phyloP scores from a whole-genome alignment of 2,113 vertebrate genomes.

The Lycaon pictus region DNA sequence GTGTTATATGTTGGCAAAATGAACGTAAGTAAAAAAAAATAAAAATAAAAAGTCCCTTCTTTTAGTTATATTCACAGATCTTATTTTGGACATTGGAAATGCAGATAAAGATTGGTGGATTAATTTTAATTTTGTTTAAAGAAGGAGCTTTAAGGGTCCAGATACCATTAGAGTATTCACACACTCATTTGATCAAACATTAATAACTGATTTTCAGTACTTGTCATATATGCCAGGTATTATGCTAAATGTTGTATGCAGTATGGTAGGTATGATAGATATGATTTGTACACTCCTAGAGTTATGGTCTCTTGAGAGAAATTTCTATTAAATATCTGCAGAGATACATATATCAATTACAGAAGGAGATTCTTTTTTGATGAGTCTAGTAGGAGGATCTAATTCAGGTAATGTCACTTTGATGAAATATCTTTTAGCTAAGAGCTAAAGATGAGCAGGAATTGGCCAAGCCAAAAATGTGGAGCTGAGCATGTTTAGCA shows the following conservation, averaged over 20 bases:
- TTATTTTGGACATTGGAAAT: not conserved
- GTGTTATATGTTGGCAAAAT: too few species aligned
- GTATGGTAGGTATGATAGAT: too few species aligned
- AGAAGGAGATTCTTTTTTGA: not conserved
- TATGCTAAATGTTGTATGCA: not conserved
- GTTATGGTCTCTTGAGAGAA: not conserved
- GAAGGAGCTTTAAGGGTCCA: not conserved
- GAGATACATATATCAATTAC: not conserved
- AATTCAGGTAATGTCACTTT: not conserved
- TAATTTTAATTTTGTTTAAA: constrained; percentile 46
- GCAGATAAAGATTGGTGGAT: not conserved
- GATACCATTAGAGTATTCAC: not conserved
- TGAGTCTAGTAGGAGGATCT: not conserved
- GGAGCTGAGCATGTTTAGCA: not conserved
- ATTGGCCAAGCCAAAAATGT: not conserved
- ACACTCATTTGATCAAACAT: not conserved
- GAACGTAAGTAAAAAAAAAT: too few species aligned
- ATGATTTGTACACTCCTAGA: not conserved
- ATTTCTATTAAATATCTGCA: not conserved
- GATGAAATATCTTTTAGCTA: not conserved
- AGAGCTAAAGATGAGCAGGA: not conserved
- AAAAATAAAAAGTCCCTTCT: not conserved
- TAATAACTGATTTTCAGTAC: not conserved
- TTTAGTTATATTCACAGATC: not conserved
- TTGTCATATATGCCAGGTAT: not conserved